Percentiles rank a stretch among this genome's conserved stretches.
phyloP scores from a whole-genome alignment of 1,140 invertebrate species.

The Cataglyphis hispanica region DNA sequence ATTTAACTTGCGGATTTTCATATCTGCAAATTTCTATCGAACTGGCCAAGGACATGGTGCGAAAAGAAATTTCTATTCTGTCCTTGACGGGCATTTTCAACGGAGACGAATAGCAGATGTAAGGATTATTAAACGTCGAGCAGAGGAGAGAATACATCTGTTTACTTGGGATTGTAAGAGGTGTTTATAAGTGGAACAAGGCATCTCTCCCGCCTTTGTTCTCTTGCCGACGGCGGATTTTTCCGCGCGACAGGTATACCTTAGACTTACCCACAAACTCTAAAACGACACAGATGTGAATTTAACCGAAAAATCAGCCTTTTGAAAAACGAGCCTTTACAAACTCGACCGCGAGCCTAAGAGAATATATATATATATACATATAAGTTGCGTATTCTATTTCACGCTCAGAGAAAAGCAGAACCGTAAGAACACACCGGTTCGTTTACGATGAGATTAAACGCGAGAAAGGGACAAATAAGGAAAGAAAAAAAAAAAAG shows the following conservation, averaged over 20 bases:
- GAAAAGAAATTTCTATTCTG: not conserved
- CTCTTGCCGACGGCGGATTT: constrained; percentile 64
- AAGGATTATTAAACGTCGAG: constrained; percentile 69
- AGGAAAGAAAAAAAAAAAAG: not conserved
- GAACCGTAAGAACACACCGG: constrained; percentile 28
- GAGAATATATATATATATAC: not conserved
- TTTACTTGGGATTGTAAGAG: constrained; percentile 79
- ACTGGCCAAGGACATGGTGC: too few species aligned
- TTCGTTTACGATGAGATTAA: constrained; percentile 45
- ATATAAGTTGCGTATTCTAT: constrained; percentile 41
- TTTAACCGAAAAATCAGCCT: constrained; percentile 79
- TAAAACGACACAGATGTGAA: constrained; percentile 74
- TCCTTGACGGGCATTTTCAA: not conserved
- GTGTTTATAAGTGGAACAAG: constrained; percentile 80
- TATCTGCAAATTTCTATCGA: not conserved
- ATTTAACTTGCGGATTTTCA: not conserved
- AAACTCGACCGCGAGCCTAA: constrained; percentile 53
- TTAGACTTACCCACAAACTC: constrained; percentile 44
- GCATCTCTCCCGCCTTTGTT: constrained; percentile 76
- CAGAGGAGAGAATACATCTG: constrained; percentile 66
- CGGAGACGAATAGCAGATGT: constrained; percentile 70
- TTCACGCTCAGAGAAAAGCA: constrained; percentile 45
- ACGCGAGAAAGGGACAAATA: constrained; percentile 18
- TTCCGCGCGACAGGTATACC: constrained; percentile 58
- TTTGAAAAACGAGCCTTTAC: constrained; percentile 66